Evolutionary conservation across 1,140 invertebrate genomes (phyloP).

Genomic region (Ganaspis sp.): DNA sequence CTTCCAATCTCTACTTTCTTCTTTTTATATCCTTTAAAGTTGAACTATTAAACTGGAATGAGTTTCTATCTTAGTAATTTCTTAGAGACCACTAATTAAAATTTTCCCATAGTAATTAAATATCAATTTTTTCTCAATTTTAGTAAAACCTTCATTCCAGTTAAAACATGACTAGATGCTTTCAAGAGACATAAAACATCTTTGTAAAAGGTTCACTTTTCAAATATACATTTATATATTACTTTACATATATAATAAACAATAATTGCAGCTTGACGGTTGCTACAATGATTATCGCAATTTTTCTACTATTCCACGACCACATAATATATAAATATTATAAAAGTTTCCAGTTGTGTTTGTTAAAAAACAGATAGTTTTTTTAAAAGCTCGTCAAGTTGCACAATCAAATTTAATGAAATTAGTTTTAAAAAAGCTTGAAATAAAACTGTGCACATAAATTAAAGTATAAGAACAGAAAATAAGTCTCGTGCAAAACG

Average conservation of each 20-base stretch:
- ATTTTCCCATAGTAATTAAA: no score
- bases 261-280: slow-evolving; percentile 14
- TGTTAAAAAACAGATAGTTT: background rate
- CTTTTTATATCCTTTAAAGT: background rate
- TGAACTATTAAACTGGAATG: background rate
- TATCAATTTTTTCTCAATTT: no score
- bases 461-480: background rate
- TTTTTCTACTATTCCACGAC: no score
- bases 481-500: background rate
- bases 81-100: background rate
- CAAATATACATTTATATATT: background rate
- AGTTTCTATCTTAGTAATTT: background rate
- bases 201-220: no score
- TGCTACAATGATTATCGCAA: background rate
- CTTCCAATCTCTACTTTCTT: background rate
- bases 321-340: background rate
- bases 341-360: background rate
- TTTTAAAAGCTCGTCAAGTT: slow-evolving; percentile 1
- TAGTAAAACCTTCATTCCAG: no score
- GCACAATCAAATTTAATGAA: background rate
- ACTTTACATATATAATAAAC: background rate
- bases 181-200: no score
- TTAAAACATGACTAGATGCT: no score
- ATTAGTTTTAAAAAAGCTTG: background rate
- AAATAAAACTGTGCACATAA: background rate